These are phyloP conservation scores for Momotus momota DNA, from an alignment of 2,797 vertebrate genomes.

Conservation along the genomic window DNA sequence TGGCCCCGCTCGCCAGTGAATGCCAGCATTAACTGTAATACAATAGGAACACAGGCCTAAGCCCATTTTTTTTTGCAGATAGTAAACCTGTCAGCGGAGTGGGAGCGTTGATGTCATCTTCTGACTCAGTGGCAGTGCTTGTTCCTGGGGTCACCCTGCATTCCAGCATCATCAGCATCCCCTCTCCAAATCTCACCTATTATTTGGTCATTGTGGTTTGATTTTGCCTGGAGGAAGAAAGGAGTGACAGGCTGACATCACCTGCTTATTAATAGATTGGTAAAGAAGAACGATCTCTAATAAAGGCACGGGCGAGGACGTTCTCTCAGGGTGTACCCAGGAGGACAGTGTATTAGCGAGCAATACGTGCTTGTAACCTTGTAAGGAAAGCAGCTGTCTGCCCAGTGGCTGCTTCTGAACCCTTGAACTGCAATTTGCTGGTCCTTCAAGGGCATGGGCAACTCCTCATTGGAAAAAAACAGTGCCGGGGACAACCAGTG, in stretches of 20 bases:
- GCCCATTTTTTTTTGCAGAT: constrained; percentile 41
- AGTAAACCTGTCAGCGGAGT: constrained; percentile 78
- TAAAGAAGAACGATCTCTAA: constrained; percentile 23
- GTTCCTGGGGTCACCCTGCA: constrained; percentile 71
- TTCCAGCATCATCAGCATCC: constrained; percentile 57
- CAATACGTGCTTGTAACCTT: neutral
- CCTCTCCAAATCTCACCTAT: constrained; percentile 40
- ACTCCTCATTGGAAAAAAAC: neutral
- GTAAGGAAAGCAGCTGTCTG: constrained; percentile 9
- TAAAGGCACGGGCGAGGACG: neutral
- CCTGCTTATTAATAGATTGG: constrained; percentile 35
- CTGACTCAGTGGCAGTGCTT: constrained; percentile 80
- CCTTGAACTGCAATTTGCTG: neutral
- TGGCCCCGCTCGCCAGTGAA: constrained; percentile 78
- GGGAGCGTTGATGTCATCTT: constrained; percentile 80
- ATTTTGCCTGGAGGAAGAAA: constrained; percentile 46
- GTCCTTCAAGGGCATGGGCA: neutral
- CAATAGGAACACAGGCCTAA: constrained; percentile 78
- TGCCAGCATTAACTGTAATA: constrained; percentile 81
- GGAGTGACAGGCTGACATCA: constrained; percentile 51
- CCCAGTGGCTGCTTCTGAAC: neutral
- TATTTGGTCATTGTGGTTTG: constrained; percentile 42
- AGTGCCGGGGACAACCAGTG: neutral
- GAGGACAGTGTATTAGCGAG: neutral
- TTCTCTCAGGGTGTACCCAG: neutral